Base-by-base conservation (phyloP, 2,888 invertebrate genomes). In the Diplolepis rosae region DNA sequence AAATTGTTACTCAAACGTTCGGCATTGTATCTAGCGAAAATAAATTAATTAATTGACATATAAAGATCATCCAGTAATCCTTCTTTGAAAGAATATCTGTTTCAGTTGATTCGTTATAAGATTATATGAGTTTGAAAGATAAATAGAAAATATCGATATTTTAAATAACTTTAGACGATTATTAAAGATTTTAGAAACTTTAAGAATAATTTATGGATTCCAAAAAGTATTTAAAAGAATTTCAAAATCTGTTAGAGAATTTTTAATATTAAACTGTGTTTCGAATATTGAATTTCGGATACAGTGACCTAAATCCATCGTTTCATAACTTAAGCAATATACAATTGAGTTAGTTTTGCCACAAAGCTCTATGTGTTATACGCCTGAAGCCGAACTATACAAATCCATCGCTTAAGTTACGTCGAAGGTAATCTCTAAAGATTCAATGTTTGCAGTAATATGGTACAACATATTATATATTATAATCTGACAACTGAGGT, bases 1-100 rank as follows among this genome's bases (percentile, higher is more conserved):
- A 96, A 84, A 4, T 91, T 91, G 87, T 95, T 95, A 85, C 93
- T 94, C 75, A 95, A 88, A 2, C 96, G 92, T 85, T 95, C 96
- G 73, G 91, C 88, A 83, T 95, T 95, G 89, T 95, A 96, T 79
- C 95, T 94, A 86, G 18, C 18, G 2, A 18, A 18, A 6, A 1
- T 32, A 61, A 69, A 65, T 24, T 6, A 48, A 45, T 18, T 18
- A n/a, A 52, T 22, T 18, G 22, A 52, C 22, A 28, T 22, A 24
- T 22, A 52, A n/a, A 42, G 15, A 42, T 42, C 1, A n/a, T 42
- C n/a, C 42, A 42, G n/a, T n/a, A n/a, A n/a, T n/a, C n/a, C n/a
- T n/a, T n/a, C n/a, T n/a, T n/a, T n/a, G n/a, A n/a, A n/a, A n/a
- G n/a, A n/a, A n/a, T n/a, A n/a, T n/a, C n/a, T n/a, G n/a, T n/a